A percentile compares a stretch with the other conserved stretches of the same genome.
Conservation (phyloP, 2,113 vertebrate species). For the Actenoides hombroni region DNA sequence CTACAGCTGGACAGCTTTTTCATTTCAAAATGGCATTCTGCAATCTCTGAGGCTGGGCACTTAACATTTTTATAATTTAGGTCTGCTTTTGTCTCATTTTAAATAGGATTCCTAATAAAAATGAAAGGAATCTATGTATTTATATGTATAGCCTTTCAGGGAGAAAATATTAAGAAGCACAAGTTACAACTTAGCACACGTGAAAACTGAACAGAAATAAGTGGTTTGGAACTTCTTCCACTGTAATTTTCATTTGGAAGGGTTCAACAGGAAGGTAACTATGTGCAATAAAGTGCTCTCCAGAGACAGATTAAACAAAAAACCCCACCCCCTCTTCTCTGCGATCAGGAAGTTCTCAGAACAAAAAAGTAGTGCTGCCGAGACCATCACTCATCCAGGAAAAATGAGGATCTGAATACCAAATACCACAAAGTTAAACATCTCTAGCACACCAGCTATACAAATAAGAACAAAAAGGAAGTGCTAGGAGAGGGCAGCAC, state of each 20-base stretch:
- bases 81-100: neutral
- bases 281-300: neutral
- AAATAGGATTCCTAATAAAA: neutral
- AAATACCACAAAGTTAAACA: neutral
- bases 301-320: neutral
- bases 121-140: neutral
- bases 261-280: neutral
- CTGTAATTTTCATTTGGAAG: neutral
- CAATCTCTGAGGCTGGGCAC: neutral
- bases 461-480: neutral
- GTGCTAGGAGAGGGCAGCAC: neutral
- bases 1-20: neutral
- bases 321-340: neutral
- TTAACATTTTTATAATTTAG: neutral
- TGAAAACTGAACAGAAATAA: neutral
- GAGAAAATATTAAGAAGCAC: neutral
- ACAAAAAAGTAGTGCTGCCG: neutral
- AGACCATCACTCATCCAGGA: neutral
- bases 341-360: conserved; percentile 3
- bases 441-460: neutral
- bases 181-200: neutral
- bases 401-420: neutral
- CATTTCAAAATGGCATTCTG: neutral
- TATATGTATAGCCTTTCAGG: neutral
- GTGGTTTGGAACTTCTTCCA: neutral